Conservation (phyloP, 2,797 vertebrate species). For the Myotis findleyi region DNA sequence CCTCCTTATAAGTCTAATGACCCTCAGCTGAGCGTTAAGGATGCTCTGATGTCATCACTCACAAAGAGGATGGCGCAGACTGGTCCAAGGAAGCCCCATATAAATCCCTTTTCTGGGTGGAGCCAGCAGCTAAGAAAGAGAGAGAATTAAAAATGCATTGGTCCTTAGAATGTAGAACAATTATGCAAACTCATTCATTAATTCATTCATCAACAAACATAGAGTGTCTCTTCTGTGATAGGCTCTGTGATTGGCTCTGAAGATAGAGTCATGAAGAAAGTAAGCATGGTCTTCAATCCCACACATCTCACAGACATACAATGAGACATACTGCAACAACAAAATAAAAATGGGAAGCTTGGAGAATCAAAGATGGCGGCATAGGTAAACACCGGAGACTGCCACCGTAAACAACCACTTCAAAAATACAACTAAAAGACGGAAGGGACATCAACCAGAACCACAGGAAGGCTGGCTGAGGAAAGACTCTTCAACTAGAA, state of each 20-base stretch:
- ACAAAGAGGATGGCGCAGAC: constrained; percentile 66
- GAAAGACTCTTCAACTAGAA: no score
- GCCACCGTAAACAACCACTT: no score
- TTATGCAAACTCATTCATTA: not conserved
- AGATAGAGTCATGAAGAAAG: not conserved
- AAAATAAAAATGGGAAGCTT: not conserved
- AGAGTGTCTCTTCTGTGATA: not conserved
- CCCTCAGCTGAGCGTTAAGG: not conserved
- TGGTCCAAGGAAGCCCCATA: constrained; percentile 80
- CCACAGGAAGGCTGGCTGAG: no score
- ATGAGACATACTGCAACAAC: not conserved
- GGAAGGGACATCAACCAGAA: no score
- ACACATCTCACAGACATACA: not conserved
- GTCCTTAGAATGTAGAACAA: not conserved
- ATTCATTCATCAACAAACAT: not conserved
- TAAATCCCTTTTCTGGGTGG: not conserved
- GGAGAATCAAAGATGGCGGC: no score
- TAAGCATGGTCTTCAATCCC: not conserved
- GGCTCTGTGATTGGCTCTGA: not conserved
- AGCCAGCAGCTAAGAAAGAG: not conserved
- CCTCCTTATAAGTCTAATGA: not conserved
- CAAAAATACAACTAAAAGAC: no score
- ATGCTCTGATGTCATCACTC: constrained; percentile 21
- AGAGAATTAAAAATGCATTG: not conserved
- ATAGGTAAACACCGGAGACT: no score